Base-by-base conservation (phyloP, 1,140 invertebrate genomes). In the Vollenhovia emeryi region DNA sequence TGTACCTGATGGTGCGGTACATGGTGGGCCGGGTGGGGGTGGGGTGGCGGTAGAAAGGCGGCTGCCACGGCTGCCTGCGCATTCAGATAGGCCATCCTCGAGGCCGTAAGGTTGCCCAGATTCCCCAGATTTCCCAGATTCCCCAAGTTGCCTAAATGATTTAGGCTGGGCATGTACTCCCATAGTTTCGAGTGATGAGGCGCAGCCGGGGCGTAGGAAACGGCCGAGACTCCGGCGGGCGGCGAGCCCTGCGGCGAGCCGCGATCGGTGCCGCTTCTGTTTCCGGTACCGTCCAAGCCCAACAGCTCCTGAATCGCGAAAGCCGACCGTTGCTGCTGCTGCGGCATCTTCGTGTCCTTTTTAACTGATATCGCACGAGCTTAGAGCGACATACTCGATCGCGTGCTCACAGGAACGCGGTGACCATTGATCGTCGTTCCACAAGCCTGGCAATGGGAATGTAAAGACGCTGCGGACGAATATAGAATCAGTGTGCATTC, bases 281-380 rank as follows among this genome's bases (percentile, higher is more conserved):
- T 91, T 80, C 91, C 93, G 76, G 92, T 92, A 18, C 94, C 94
- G 60, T 97, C 97, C 50, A 98, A 94, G 1, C 98, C 98, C 90
- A 98, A 95, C 88, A 98, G 96, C 95, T 99, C 98, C 94, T 99
- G 98, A 92, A 98, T 98, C 87, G 97, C 98, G 95, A 98, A 99
- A 21, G 98, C 98, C 86, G 97, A 98, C 89, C 98, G 96, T 94
- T 98, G 98, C 87, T 97, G 97, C 95, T 98, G 96, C 94, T 98
- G 98, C 87, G 97, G 97, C 96, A 97, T 96, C 68, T 94, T 94
- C 68, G 87, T 75, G 59, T 86, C 66, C 33, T 64, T 74, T 91
- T 86, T 43, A 80, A 13, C 18, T 30, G 36, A 55, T 83, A 89
- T 90, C 36, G n/a, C 88, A 62, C 55, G 36, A 4, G 3, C 33